Base-by-base conservation (phyloP, 2,888 invertebrate genomes). In the Pammene aurita region DNA sequence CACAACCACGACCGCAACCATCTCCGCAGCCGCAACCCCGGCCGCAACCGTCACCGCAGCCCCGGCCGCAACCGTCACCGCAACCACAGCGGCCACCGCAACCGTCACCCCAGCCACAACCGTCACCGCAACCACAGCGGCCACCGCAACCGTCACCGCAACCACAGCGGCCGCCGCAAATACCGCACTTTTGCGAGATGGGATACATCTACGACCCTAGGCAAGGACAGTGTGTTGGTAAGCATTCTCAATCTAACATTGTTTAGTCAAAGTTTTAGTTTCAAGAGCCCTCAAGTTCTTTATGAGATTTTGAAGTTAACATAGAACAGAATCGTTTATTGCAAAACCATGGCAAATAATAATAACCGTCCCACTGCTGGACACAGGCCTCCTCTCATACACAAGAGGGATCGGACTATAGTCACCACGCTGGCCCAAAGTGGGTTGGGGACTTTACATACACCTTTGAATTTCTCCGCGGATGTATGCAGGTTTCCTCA, bases 191-290 rank as follows among this genome's bases (percentile, higher is more conserved):
- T 9, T 92, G 92, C 66, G 91, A 90, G 46, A 75, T 90, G 1
- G 92, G 92, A 0, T 91, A 85, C 72, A 80, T 67, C 2, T 90
- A 78, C 70, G 86, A 88, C 62, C 62, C 73, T 7, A 73, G 55
- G 13, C 72, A 74, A 13, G 82, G 81, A 11, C 82, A 78, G 76
- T 92, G 92, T 76, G 76, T 90, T 70, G 92, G 92, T 92, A 80
- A 87, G 87, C 38, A 41, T 46, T 41, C 13, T 34, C 10, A 13
- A 5, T 16, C n/a, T n/a, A n/a, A n/a, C n/a, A n/a, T n/a, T n/a
- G n/a, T n/a, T n/a, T 42, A 11, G 10, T 7, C 10, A 38, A 9
- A 2, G 38, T 42, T 1, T 11, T 5, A 6, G 7, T 38, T 38
- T 38, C 38, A 38, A 9, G 6, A 6, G 38, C 9, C 2, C 38